These are phyloP conservation scores for Porites lobata DNA, from an alignment of 92 coral and sea anemone genomes.

Conservation along the genomic window DNA sequence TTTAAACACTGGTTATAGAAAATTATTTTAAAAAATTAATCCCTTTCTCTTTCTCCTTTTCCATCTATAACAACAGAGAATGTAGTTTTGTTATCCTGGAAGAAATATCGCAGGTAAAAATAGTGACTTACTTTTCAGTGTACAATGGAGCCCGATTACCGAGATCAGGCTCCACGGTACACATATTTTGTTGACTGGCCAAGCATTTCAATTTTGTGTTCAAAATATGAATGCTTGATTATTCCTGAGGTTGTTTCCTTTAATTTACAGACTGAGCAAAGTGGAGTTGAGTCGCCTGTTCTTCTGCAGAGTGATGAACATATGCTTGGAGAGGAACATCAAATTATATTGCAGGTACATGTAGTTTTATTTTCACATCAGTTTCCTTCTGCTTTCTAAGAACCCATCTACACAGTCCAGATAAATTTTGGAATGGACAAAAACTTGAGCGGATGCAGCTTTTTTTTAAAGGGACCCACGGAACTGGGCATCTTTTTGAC, in stretches of 20 bases:
- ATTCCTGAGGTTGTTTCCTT: neutral
- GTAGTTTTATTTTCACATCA: neutral
- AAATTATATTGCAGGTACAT: constrained; percentile 14
- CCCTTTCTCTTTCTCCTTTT: neutral
- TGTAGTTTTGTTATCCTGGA: constrained; percentile 21
- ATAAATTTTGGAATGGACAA: too few relatives aligned
- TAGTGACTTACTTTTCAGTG: neutral
- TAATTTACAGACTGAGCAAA: neutral
- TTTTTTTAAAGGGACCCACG: too few relatives aligned
- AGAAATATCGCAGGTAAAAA: constrained; percentile 8
- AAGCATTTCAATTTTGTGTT: too few relatives aligned
- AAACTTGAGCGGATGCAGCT: too few relatives aligned
- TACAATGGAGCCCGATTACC: too few relatives aligned
- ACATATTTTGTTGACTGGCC: too few relatives aligned
- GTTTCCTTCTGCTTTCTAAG: too few relatives aligned
- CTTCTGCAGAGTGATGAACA: neutral
- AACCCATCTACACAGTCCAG: too few relatives aligned
- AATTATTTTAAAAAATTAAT: too few relatives aligned
- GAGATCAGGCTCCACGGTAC: too few relatives aligned
- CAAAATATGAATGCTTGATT: too few relatives aligned
- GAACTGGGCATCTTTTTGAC: too few relatives aligned
- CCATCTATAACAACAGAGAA: neutral
- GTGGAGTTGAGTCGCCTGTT: neutral
- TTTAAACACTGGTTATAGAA: neutral
- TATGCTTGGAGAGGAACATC: constrained; percentile 12